Evolutionary conservation across 2,113 vertebrate species (phyloP).

Genomic region (Azemiops feae): DNA sequence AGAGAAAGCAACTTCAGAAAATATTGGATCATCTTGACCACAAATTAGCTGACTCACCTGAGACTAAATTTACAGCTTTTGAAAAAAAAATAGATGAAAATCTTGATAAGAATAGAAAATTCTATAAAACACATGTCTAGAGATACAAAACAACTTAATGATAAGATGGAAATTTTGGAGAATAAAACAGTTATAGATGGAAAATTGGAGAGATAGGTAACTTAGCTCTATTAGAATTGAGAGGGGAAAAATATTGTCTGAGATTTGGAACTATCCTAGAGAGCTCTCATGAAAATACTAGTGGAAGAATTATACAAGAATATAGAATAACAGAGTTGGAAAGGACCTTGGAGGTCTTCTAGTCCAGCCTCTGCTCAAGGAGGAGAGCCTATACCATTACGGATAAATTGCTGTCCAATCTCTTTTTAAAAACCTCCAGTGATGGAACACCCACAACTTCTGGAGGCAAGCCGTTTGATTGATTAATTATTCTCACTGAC

Average conservation of each 20-base stretch:
- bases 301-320: background rate
- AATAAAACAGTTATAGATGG: background rate
- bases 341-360: background rate
- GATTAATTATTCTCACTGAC: no score
- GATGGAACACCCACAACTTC: background rate
- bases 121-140: background rate
- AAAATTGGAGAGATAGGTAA: background rate
- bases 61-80: background rate
- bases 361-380: background rate
- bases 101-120: background rate
- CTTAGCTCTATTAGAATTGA: no score
- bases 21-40: background rate
- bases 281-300: background rate
- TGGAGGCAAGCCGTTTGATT: background rate
- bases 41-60: background rate
- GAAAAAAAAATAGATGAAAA: background rate
- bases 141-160: background rate
- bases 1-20: background rate
- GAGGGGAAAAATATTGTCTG: background rate
- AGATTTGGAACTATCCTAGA: background rate
- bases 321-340: background rate
- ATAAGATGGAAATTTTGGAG: background rate
- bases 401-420: background rate
- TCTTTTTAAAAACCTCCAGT: background rate
- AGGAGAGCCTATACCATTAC: background rate